phyloP scores from a whole-genome alignment of 2,113 vertebrate species.

The Heptranchias perlo region DNA sequence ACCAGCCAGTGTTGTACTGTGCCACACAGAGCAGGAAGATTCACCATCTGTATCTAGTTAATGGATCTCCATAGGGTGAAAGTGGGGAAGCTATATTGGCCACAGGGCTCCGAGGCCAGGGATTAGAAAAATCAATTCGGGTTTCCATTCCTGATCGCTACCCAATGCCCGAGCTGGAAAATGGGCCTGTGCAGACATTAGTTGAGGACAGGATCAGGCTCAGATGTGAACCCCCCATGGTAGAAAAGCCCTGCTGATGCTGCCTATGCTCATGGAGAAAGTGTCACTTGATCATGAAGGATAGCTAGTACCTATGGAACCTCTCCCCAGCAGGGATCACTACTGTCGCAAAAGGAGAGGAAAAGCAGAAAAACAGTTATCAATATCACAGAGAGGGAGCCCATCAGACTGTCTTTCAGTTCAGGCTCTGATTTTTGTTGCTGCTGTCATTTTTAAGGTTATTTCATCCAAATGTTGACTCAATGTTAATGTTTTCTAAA shows the following conservation, averaged over 20 bases:
- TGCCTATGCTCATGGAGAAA: background rate
- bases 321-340: background rate
- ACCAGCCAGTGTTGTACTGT: background rate
- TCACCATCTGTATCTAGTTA: background rate
- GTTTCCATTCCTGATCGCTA: background rate
- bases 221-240: background rate
- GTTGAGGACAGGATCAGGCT: background rate
- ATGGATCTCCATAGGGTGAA: background rate
- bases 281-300: background rate
- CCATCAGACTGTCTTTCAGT: background rate
- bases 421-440: background rate
- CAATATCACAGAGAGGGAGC: background rate
- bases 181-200: background rate
- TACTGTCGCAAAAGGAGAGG: background rate
- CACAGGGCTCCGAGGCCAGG: background rate
- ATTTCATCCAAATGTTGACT: background rate
- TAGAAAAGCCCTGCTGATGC: background rate
- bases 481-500: background rate
- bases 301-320: background rate
- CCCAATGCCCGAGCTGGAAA: background rate
- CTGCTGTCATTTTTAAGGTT: constrained; percentile 1
- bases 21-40: background rate
- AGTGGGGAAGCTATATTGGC: background rate
- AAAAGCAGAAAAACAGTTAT: background rate
- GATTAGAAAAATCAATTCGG: background rate